phyloP scores from a whole-genome alignment of 2,888 invertebrate species.

The Caenorhabditis afra region DNA sequence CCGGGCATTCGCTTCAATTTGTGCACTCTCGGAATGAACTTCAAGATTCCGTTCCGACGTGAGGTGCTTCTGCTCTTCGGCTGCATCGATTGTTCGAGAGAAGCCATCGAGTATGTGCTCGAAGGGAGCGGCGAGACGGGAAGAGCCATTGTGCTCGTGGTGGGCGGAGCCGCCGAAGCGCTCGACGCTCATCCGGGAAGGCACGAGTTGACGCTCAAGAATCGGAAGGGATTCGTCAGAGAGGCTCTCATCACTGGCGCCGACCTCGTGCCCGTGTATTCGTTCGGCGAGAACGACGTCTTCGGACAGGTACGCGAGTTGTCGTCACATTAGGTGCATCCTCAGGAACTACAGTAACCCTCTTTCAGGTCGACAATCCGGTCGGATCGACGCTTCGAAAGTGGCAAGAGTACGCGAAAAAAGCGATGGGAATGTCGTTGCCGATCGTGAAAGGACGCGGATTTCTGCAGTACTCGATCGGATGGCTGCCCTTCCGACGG shows the following conservation, averaged over 20 bases:
- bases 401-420: constrained; percentile 71
- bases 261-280: constrained; percentile 81
- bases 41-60: constrained; percentile 29
- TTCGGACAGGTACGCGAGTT: constrained; percentile 58
- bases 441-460: constrained; percentile 85
- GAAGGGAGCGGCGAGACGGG: constrained; percentile 41
- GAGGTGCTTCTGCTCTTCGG: constrained; percentile 81
- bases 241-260: constrained; percentile 72
- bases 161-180: constrained; percentile 88
- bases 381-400: constrained; percentile 60
- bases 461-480: constrained; percentile 90
- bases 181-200: constrained; percentile 87
- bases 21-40: constrained; percentile 49
- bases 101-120: constrained; percentile 55
- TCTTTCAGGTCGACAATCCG: constrained; percentile 56
- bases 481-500: constrained; percentile 88
- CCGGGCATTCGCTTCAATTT: constrained; percentile 20
- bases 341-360: no score
- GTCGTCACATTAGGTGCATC: not conserved
- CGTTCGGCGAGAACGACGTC: constrained; percentile 82
- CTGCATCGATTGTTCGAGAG: constrained; percentile 52
- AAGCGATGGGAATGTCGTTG: constrained; percentile 80
- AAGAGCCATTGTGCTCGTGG: constrained; percentile 36
- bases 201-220: constrained; percentile 40
- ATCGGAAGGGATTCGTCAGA: constrained; percentile 34